Base-by-base conservation (phyloP, 1,140 invertebrate species). In the Tenebrio molitor region DNA sequence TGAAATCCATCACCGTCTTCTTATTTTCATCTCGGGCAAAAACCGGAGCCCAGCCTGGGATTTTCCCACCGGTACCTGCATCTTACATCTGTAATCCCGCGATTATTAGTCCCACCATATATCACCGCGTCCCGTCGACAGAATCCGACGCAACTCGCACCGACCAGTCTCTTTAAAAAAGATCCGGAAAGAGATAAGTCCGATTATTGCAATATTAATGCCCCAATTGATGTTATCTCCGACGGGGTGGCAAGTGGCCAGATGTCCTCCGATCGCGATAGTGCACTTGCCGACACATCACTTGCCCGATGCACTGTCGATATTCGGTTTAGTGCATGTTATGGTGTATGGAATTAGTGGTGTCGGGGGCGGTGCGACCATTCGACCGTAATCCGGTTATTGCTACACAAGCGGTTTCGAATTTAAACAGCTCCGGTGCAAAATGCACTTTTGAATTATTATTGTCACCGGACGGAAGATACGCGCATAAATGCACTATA, bases 371-470 rank as follows among this genome's bases (percentile, higher is more conserved):
- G 67, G 44, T 53, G 67, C 17, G 8, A 6, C 68, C 50, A 70
- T 62, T 62, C 50, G 33, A 70, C 68, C 68, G 68, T 70, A 62
- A 70, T 62, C 50, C 46, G 44, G 53, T 70, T 70, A 70, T 41
- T 39, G 44, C 50, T 14, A 19, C 23, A 58, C 68, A 25, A 41
- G 25, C 39, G 68, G 34, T 41, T 70, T 62, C 62, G 50, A 68
- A 53, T 53, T 53, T 53, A 25, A 29, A 25, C 15, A 46, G 16
- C 2, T 46, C 44, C 46, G 46, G 46, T 29, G 50, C 50, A 58
- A 58, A 33, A 58, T 58, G 50, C 50, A 14, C 50, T 58, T 53
- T 53, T 53, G 46, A 58, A 14, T 58, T 53, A 21, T 53, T 53
- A 33, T 39, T 39, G 36, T 39, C 36, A 39, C 36, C 5, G 36